Conservation (phyloP, 1,140 invertebrate genomes). For the Caerostris extrusa region DNA sequence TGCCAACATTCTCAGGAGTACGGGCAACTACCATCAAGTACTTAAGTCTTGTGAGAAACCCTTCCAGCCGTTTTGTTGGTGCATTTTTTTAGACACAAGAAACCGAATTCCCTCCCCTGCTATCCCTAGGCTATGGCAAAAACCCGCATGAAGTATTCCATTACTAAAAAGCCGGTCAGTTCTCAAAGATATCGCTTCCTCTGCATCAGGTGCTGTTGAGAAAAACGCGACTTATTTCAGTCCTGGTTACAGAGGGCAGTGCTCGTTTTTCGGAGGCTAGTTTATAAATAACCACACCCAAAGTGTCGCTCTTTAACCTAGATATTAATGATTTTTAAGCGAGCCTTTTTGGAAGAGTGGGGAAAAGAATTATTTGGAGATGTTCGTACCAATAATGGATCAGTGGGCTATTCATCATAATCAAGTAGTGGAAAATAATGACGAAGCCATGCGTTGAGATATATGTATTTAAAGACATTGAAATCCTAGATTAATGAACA, state of each 20-base stretch:
- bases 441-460: not conserved
- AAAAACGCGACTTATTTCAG: slow-evolving; percentile 19
- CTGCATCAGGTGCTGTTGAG: not conserved
- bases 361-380: not conserved
- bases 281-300: slow-evolving; percentile 60
- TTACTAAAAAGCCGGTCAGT: slow-evolving; percentile 51
- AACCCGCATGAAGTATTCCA: slow-evolving; percentile 9
- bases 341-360: not conserved
- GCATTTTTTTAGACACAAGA: not conserved
- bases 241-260: slow-evolving; percentile 36
- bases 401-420: not conserved
- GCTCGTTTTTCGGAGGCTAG: slow-evolving; percentile 18
- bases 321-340: slow-evolving; percentile 20
- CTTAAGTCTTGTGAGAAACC: slow-evolving; percentile 7
- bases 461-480: too few relatives aligned
- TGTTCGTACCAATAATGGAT: not conserved
- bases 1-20: slow-evolving; percentile 5
- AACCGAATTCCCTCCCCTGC: slow-evolving; percentile 5
- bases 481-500: too few relatives aligned
- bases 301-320: slow-evolving; percentile 39
- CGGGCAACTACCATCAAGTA: slow-evolving; percentile 23
- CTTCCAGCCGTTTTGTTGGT: not conserved
- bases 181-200: slow-evolving; percentile 47
- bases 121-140: not conserved
- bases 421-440: not conserved